phyloP scores from a whole-genome alignment of 2,888 invertebrate species.

The Melieria picta region DNA sequence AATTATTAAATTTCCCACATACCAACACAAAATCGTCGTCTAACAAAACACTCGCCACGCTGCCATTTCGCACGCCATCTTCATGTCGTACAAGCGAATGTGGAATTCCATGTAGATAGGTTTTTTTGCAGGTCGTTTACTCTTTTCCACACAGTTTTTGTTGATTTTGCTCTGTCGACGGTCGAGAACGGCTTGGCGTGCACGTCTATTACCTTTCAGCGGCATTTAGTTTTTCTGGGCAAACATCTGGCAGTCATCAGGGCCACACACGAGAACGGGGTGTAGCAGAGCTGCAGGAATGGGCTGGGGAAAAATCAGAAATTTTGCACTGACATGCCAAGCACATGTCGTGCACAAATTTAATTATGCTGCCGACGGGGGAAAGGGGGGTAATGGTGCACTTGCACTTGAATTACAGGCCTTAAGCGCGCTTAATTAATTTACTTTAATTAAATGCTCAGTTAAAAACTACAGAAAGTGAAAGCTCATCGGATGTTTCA shows the following conservation, averaged over 20 bases:
- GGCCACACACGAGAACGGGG: too few species aligned
- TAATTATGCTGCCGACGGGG: conserved; percentile 17
- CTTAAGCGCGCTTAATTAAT: background rate
- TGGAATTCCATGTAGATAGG: background rate
- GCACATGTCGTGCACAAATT: conserved; percentile 25
- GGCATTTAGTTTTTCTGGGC: background rate
- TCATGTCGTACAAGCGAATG: conserved; percentile 4
- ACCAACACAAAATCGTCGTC: conserved; percentile 7
- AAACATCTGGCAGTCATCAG: background rate
- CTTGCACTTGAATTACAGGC: background rate
- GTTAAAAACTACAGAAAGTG: too few species aligned
- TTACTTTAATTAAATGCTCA: background rate
- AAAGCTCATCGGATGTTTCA: too few species aligned
- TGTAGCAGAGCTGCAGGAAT: too few species aligned
- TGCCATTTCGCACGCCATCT: conserved; percentile 54
- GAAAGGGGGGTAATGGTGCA: background rate
- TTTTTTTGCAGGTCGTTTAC: background rate
- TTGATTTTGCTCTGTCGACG: background rate
- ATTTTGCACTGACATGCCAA: conserved; percentile 18
- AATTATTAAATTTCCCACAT: conserved; percentile 47
- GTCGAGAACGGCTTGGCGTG: too few species aligned
- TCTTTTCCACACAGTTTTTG: background rate
- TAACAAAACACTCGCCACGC: conserved; percentile 57
- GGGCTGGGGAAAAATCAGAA: background rate
- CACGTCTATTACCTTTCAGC: background rate